Evolutionary conservation across 2,113 vertebrate species (phyloP).

Genomic region (Ptyas mucosa): DNA sequence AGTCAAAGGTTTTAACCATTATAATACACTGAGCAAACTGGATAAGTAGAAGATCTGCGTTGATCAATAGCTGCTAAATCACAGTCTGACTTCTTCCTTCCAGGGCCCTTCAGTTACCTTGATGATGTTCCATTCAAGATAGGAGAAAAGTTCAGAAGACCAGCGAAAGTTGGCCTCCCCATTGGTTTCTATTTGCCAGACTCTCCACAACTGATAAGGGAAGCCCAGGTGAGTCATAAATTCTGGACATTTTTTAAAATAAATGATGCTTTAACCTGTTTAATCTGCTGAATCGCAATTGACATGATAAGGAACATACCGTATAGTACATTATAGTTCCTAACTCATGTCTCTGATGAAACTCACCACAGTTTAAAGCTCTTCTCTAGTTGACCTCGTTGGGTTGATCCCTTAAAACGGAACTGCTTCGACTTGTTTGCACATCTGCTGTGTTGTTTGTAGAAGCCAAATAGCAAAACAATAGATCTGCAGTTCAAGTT

Average conservation of each 20-base stretch:
- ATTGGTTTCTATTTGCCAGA: slow-evolving; percentile 87
- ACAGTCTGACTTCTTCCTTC: slow-evolving; percentile 48
- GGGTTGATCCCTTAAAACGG: background rate
- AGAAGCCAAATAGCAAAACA: background rate
- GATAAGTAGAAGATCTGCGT: no score
- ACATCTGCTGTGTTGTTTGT: background rate
- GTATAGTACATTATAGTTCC: background rate
- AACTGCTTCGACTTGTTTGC: background rate
- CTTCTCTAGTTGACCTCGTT: background rate
- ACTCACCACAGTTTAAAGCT: no score
- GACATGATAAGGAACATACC: no score
- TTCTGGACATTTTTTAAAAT: no score
- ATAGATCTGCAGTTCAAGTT: no score
- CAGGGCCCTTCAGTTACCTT: slow-evolving; percentile 94
- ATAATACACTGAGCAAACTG: background rate
- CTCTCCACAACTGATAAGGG: slow-evolving; percentile 73
- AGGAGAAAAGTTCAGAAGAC: slow-evolving; percentile 91
- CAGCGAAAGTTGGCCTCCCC: slow-evolving; percentile 91
- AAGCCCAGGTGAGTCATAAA: slow-evolving; percentile 76
- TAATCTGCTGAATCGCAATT: background rate
- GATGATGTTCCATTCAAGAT: slow-evolving; percentile 97
- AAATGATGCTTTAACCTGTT: background rate
- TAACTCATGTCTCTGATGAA: background rate
- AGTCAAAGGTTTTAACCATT: background rate
- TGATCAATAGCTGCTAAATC: rapidly evolving